phyloP scores from a whole-genome alignment of 2,888 invertebrate species.

The Cerastis rubricosa region DNA sequence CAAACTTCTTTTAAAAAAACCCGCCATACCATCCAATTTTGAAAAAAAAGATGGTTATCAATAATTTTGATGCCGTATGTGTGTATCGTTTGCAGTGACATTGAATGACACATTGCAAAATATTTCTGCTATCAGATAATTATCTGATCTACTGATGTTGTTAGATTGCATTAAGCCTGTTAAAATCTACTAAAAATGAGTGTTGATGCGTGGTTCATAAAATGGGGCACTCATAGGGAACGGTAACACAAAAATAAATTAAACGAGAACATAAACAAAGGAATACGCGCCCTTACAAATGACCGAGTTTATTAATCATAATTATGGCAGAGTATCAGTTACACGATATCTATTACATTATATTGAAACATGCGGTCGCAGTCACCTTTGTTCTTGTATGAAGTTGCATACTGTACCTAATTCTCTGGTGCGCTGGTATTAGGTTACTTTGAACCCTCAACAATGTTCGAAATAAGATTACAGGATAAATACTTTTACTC shows the following conservation, averaged over 20 bases:
- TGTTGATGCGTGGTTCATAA: not conserved
- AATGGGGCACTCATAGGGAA: not conserved
- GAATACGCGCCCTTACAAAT: slow-evolving; percentile 31
- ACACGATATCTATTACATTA: slow-evolving; percentile 60
- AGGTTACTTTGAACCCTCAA: slow-evolving; percentile 26
- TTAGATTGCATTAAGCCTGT: not conserved
- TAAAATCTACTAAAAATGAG: not conserved
- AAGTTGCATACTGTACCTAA: slow-evolving; percentile 13
- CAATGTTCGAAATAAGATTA: slow-evolving; percentile 25
- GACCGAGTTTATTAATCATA: slow-evolving; percentile 55
- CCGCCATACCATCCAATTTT: not conserved
- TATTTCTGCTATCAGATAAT: not conserved
- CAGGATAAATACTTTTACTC: not conserved
- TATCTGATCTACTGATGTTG: slow-evolving; percentile 7
- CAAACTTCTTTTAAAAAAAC: not conserved
- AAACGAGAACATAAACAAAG: slow-evolving; percentile 16
- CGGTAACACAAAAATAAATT: not conserved
- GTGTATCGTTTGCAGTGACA: not conserved
- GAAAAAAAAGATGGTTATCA: not conserved
- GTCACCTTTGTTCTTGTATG: slow-evolving; percentile 41
- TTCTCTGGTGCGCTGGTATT: slow-evolving; percentile 28
- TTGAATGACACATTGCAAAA: not conserved
- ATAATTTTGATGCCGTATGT: too few species aligned
- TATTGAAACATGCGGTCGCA: slow-evolving; percentile 57
- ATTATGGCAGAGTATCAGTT: slow-evolving; percentile 54